Conservation (phyloP, 1,140 invertebrate genomes). For the Stegodyphus mimosarum region DNA sequence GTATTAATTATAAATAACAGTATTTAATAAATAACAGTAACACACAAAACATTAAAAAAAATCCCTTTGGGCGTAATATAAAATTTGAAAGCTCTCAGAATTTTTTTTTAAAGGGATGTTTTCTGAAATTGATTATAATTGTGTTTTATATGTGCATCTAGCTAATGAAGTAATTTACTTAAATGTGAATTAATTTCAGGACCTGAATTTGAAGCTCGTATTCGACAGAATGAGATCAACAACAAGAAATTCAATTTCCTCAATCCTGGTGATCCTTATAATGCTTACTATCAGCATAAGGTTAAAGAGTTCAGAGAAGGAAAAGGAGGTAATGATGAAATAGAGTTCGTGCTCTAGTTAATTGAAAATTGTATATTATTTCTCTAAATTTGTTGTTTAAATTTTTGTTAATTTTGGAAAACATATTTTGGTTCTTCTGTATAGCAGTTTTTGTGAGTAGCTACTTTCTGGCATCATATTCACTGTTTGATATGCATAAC, state of each 20-base stretch:
- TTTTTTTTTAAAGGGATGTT: no score
- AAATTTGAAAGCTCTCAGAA: no score
- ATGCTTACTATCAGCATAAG: constrained; percentile 99
- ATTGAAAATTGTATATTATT: neutral
- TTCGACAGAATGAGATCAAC: constrained; percentile 95
- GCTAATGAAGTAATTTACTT: no score
- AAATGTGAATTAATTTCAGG: constrained; percentile 34
- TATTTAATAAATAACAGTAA: no score
- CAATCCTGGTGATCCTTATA: constrained; percentile 96
- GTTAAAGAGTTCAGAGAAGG: constrained; percentile 96
- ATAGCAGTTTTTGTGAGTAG: no score
- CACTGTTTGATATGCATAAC: no score
- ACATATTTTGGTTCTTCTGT: neutral
- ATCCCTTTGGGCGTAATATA: no score
- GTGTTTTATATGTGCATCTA: no score
- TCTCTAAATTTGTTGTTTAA: constrained; percentile 57
- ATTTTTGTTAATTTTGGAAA: neutral
- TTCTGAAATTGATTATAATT: no score
- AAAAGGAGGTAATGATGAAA: constrained; percentile 69
- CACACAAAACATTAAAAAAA: no score
- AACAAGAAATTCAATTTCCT: constrained; percentile 99
- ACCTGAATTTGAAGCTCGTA: constrained; percentile 96
- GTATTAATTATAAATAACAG: no score
- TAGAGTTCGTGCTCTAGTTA: neutral
- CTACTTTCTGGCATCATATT: no score